Conservation (phyloP, 1,140 invertebrate genomes). For the Conopomorpha cramerella region DNA sequence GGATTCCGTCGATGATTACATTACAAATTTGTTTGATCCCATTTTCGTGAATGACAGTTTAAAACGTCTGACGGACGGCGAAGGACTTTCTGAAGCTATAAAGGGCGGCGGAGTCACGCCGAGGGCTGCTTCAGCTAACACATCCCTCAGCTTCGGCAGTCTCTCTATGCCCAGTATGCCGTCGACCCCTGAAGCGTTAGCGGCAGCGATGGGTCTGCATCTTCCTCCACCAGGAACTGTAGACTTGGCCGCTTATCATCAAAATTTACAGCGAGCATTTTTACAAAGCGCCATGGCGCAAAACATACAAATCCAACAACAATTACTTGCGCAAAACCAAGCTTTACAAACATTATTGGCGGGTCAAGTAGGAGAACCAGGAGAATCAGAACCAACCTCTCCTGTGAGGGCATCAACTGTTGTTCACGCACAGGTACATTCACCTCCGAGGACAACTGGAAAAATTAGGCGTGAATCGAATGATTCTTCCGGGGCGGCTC, state of each 20-base stretch:
- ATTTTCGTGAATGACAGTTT: constrained; percentile 67
- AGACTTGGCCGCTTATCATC: constrained; percentile 71
- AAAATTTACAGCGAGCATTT: constrained; percentile 87
- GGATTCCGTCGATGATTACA: constrained; percentile 68
- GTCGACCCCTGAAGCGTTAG: constrained; percentile 45
- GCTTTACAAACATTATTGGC: constrained; percentile 87
- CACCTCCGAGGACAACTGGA: constrained; percentile 43
- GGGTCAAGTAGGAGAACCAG: constrained; percentile 59
- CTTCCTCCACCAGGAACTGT: constrained; percentile 60
- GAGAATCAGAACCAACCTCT: constrained; percentile 45
- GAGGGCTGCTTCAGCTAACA: constrained; percentile 63
- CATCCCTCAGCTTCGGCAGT: constrained; percentile 64
- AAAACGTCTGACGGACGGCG: constrained; percentile 63
- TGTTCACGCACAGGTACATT: constrained; percentile 61
- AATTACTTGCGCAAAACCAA: constrained; percentile 90
- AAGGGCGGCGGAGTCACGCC: constrained; percentile 83
- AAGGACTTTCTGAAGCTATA: constrained; percentile 67
- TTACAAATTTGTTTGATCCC: constrained; percentile 67
- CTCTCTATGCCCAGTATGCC: constrained; percentile 51
- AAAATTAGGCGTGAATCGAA: constrained; percentile 66
- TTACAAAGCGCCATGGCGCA: constrained; percentile 92
- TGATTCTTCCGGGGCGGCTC: constrained; percentile 65
- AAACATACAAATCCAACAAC: constrained; percentile 94
- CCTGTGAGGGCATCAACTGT: constrained; percentile 42
- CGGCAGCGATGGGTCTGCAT: constrained; percentile 64